Base-by-base conservation (phyloP, 2,113 vertebrate genomes). In the Oncorhynchus kisutch region DNA sequence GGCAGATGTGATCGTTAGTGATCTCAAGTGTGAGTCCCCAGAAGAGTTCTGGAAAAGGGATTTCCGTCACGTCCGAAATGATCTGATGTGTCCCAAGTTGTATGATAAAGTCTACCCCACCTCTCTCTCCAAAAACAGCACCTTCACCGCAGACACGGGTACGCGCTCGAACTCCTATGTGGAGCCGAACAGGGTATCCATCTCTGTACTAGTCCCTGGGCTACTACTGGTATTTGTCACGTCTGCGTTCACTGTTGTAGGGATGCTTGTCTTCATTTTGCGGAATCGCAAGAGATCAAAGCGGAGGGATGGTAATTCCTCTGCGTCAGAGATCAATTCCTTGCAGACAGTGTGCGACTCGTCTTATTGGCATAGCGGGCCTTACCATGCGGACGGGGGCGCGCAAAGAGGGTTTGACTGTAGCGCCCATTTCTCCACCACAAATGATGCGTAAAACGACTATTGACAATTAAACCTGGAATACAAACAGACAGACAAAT, bases 281-380 rank as follows among this genome's bases (percentile, higher is more conserved):
- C 93, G 98, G 84, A 99, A 99, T 78, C 94, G 98, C 81, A 98
- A 97, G 88, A 82, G 96, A 20, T 97, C 97, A 69, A 99, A 99
- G 92, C 93, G 97, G 90, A 95, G 98, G 93, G 98, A 99, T 0
- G 97, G 96, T 76, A 99, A 99, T 93, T 99, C 98, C 6, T 98
- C 98, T 0, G 98, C 97, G 66, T 99, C 97, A 0, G 98, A 99
- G 89, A 99, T 99, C 90, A 99, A 99, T 88, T 99, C 98, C 79
- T 90, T 99, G 70, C 98, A 99, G 94, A 99, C 98, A 3, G 97
- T 99, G 80, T 99, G 98, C 69, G 98, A 99, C 93, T 99, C 98
- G n/a, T 98, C 98, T 67, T 99, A 99, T 74, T 99, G 97, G 97
- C 97, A 98, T 94, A 97, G 95, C 45, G 96, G 97, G 88, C 92